Percentiles rank a stretch among this genome's conserved stretches.
Evolutionary conservation across 2,888 invertebrate genomes (phyloP).

Genomic region (Euclidia mi): DNA sequence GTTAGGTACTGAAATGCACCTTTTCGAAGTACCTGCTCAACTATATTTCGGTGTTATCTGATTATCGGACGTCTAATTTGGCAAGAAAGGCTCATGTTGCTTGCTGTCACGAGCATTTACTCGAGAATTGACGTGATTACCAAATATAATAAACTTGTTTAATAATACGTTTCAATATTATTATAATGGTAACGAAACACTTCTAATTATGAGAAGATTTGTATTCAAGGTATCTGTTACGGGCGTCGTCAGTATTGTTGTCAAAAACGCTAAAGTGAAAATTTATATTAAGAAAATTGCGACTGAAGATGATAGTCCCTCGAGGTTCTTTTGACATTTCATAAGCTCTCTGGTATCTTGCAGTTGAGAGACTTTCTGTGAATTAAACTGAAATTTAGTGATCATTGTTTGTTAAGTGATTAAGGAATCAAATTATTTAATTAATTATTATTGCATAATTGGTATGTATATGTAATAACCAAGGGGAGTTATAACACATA

Average conservation of each 20-base stretch:
- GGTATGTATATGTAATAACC: too few relatives aligned
- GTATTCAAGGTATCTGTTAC: slow-evolving; percentile 41
- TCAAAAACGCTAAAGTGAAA: background rate
- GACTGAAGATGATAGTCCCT: background rate
- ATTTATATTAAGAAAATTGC: background rate
- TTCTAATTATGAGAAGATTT: too few relatives aligned
- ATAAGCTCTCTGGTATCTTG: background rate
- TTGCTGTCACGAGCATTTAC: too few relatives aligned
- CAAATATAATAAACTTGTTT: too few relatives aligned
- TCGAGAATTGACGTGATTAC: too few relatives aligned
- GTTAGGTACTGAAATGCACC: slow-evolving; percentile 48
- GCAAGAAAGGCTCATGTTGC: slow-evolving; percentile 42
- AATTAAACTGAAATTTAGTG: background rate
- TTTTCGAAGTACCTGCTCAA: slow-evolving; percentile 29
- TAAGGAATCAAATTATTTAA: too few relatives aligned
- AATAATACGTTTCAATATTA: too few relatives aligned
- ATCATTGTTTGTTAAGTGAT: background rate
- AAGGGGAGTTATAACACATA: too few relatives aligned
- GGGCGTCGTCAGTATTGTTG: slow-evolving; percentile 1
- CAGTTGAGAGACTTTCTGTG: background rate
- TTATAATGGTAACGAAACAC: too few relatives aligned
- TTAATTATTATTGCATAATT: too few relatives aligned
- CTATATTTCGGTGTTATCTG: slow-evolving; percentile 36
- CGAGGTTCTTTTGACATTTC: background rate
- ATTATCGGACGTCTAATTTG: slow-evolving; percentile 46